Evolutionary conservation across 2,888 invertebrate genomes (phyloP), one percentile per base, ranked within the genome.

Genomic region (Cyclophora punctaria): DNA sequence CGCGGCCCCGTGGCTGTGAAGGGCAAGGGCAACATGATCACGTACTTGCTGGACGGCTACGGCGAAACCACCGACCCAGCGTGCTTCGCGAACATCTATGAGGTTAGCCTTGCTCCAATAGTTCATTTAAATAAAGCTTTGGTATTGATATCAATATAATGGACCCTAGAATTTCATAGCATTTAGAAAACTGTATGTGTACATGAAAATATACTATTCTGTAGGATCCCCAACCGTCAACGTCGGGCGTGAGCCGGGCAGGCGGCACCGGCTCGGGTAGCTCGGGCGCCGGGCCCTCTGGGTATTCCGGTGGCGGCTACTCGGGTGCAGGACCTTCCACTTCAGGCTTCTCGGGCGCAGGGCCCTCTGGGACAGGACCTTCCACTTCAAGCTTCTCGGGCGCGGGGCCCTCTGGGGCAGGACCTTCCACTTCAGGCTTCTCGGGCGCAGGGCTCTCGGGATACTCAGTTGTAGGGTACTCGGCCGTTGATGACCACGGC

Each of bases 21-120:
- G 81, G 98, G 98, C 50, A 98, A 98, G 80, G 98, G 97, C 33
- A 94, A 95, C 61, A 98, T 98, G 97, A 91, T 96, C 57, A 98
- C 97, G 0, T 97, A 94, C 83, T 96, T 96, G 78, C 88, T 96
- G 48, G 90, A 92, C 5, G 92, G 90, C 3, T 48, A 79, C 6
- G 83, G 83, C 1, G 73, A 75, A 37, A 65, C 68, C 3, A 48
- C 58, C 3, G 51, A 59, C 3, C 63, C 66, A 0, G 66, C 55
- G 3, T 45, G 62, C 2, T 53, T 48, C 2, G 37, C 20, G 2
- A 81, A 83, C 37, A 65, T 78, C n/a, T 85, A 83, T 61, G 56
- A 54, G 2, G 86, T 20, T 20, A 20, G 20, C 20, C 20, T 20
- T 20, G 20, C 20, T 20, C 20, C 20, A 20, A 20, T 20, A 2